These are phyloP conservation scores for Macroglossus sobrinus DNA, from an alignment of 2,113 vertebrate genomes.

Conservation along the genomic window DNA sequence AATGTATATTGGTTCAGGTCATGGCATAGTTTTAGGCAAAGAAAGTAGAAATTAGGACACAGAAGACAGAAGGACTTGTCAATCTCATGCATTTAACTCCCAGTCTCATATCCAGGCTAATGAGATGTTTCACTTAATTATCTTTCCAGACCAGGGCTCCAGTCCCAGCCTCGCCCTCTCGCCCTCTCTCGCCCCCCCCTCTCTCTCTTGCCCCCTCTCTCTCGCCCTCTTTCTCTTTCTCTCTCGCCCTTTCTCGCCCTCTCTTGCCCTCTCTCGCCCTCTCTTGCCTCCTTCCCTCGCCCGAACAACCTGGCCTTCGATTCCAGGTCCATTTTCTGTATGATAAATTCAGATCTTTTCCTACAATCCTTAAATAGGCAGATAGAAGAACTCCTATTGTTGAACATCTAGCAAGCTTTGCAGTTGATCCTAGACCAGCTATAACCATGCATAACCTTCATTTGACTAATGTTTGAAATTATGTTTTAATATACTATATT, in stretches of 20 bases:
- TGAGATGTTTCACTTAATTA: neutral
- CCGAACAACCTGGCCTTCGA: neutral
- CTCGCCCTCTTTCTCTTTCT: neutral
- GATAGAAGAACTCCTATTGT: neutral
- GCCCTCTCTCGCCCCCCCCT: neutral
- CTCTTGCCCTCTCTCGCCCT: no score
- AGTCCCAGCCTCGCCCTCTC: neutral
- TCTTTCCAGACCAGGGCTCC: neutral
- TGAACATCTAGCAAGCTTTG: neutral
- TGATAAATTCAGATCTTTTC: neutral
- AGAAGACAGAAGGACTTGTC: neutral
- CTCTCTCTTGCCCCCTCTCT: neutral
- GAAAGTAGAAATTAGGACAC: neutral
- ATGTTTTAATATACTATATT: neutral
- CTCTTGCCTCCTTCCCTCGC: neutral
- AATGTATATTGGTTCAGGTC: neutral
- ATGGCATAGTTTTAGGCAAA: neutral
- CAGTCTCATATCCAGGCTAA: neutral
- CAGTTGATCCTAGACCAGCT: neutral
- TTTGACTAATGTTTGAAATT: neutral
- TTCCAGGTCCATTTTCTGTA: neutral
- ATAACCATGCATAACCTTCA: neutral
- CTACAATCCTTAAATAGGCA: neutral
- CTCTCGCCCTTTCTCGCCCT: neutral
- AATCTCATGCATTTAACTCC: neutral